Base-by-base conservation (phyloP, 2,113 vertebrate genomes). In the Dissostichus mawsoni region DNA sequence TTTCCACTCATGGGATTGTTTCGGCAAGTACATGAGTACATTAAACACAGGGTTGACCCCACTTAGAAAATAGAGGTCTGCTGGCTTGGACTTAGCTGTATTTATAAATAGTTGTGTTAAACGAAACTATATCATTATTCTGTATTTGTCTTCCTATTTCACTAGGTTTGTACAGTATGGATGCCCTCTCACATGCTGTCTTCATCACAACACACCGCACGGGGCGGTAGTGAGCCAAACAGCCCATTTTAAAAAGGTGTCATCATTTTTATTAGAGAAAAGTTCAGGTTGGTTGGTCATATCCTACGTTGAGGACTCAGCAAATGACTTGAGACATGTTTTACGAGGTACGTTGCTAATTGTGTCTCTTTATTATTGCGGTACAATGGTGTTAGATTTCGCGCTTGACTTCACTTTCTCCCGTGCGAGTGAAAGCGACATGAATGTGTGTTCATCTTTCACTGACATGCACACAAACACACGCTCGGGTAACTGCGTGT, bases 231-330 rank as follows among this genome's bases (percentile, higher is more conserved):
- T 1, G 81, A 86, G 83, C 45, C 36, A 14, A 6, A 7, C 33
- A 0, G 64, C 57, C 23, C 12, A 16, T 85, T 78, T 78, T 13
- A 18, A 29, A 69, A 85, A 83, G 67, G 50, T 69, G 66, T 67
- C 78, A 72, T 84, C 53, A 50, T 82, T 71, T 84, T 86, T 65
- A 75, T 68, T 55, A 53, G 65, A 41, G 51, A 81, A 89, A 87
- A 80, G 82, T 91, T 85, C 9, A 10, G 56, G 1, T 66, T 69
- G 74, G 72, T 77, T 66, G 79, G 3, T 61, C 55, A 7, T 4
- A 52, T 23, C 63, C 14, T 10, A 18, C 20, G 52, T 53, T 13
- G 65, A 23, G 7, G 36, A 58, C 10, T 47, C 9, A 1, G 41
- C 7, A 0, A 23, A 56, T 7, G 14, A 55, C n/a, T 29, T 11